Base-by-base conservation (phyloP, 2,797 vertebrate genomes). In the Sciaenops ocellatus region DNA sequence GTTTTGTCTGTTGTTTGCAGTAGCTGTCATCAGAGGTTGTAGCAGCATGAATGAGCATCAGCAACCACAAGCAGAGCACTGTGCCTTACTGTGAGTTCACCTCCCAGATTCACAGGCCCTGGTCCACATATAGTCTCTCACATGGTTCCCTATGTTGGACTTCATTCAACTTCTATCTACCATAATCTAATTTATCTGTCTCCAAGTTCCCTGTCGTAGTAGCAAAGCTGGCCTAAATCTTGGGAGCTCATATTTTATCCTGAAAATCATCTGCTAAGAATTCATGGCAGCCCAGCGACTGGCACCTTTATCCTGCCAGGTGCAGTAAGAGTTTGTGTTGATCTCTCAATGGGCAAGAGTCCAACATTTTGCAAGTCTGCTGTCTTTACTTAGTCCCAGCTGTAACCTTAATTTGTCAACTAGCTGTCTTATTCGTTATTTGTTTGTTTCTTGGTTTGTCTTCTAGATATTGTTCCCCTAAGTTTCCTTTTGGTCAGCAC, bases 71-170 rank as follows among this genome's bases (percentile, higher is more conserved):
- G 83, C 91, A 89, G 92, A 95, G 94, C 93, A 87, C 94, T 91
- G 95, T 96, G 95, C 95, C 94, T 95, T 95, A 95, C 88, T 94
- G 92, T 90, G 93, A 92, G 91, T 93, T 90, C 88, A 85, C 66
- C 80, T 88, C 85, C 73, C 87, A 89, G 82, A 88, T 90, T 85
- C 89, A 92, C 89, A 90, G 88, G 90, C 89, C 89, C 89, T 78
- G 88, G 76, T 67, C 80, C 85, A 70, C 80, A 79, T 67, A 13
- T 46, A 75, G 68, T 67, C 55, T 83, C 80, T 74, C 55, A 7
- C 48, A 41, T 44, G 30, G 46, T 73, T 79, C 52, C 52, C 41
- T 54, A 12, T 55, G 63, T 83, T 59, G 3, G 46, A 52, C 41
- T 34, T 52, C 68, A 34, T 62, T 73, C 59, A 64, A 65, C 73